Percentiles rank a stretch among this genome's conserved stretches.
phyloP scores from a whole-genome alignment of 2,113 vertebrate species.

The Tympanuchus pallidicinctus region DNA sequence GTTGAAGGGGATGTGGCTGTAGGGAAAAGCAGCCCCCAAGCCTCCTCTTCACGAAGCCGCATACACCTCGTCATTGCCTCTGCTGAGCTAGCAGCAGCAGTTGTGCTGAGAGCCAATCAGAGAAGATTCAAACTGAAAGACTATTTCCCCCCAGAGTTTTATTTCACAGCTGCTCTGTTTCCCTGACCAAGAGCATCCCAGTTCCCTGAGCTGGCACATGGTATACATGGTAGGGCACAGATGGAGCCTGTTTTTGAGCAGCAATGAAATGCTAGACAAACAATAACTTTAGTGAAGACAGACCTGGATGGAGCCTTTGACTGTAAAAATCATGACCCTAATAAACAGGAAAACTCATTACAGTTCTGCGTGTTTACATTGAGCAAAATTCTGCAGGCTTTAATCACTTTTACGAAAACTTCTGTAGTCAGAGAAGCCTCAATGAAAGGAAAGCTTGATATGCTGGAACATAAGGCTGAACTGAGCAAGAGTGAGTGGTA shows the following conservation, averaged over 20 bases:
- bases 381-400: background rate
- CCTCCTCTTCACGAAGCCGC: background rate
- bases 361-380: background rate
- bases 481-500: background rate
- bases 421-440: background rate
- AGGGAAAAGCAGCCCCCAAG: background rate
- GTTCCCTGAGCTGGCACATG: background rate
- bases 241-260: background rate
- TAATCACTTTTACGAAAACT: background rate
- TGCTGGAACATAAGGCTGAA: background rate
- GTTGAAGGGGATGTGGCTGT: background rate
- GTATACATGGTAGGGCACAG: background rate
- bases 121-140: constrained; percentile 1
- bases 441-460: background rate
- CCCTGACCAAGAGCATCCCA: background rate
- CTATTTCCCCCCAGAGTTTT: background rate
- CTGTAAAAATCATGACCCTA: background rate
- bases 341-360: background rate
- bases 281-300: background rate
- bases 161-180: background rate
- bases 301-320: background rate
- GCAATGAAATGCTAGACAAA: background rate
- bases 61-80: background rate
- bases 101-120: background rate
- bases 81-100: background rate